Conservation (phyloP, 2,113 vertebrate genomes). For the Athene cunicularia region DNA sequence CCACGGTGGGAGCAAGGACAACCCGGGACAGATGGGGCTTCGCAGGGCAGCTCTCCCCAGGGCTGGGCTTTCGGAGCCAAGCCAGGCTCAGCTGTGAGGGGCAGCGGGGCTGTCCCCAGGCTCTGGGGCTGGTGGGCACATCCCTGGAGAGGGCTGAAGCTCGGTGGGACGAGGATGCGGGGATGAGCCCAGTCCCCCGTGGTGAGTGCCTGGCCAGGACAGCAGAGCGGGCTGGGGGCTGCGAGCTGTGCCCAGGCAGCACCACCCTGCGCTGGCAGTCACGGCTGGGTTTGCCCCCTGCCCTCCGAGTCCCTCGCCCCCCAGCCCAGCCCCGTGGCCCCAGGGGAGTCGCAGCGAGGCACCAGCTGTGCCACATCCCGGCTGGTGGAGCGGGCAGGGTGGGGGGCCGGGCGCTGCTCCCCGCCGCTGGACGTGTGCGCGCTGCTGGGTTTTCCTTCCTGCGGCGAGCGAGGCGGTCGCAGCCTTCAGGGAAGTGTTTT, state of each 20-base stretch:
- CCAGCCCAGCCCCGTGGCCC: no score
- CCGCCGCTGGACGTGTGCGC: fast-evolving
- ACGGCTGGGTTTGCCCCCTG: not conserved
- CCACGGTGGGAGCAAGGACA: fast-evolving
- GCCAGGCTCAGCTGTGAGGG: not conserved
- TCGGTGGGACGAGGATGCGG: fast-evolving
- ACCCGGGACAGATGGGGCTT: not conserved
- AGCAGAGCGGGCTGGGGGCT: no score
- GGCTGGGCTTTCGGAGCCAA: not conserved
- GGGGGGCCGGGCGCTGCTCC: not conserved
- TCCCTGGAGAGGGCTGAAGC: not conserved
- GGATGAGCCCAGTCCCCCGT: not conserved
- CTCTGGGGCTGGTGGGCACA: fast-evolving
- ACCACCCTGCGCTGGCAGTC: fast-evolving
- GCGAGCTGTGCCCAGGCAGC: not conserved
- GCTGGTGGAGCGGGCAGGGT: not conserved
- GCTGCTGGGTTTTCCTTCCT: slow-evolving; percentile 28
- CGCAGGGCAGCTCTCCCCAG: not conserved
- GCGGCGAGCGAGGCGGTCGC: not conserved
- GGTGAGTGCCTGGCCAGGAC: fast-evolving
- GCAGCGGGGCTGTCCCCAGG: not conserved
- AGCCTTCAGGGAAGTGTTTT: slow-evolving; percentile 69
- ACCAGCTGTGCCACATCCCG: fast-evolving
- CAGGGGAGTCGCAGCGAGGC: not conserved
- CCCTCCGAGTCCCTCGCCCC: not conserved